Percentiles rank a stretch among this genome's conserved stretches.
These are phyloP conservation scores for Eupithecia tripunctaria DNA, from an alignment of 2,888 invertebrate genomes.

Conservation along the genomic window DNA sequence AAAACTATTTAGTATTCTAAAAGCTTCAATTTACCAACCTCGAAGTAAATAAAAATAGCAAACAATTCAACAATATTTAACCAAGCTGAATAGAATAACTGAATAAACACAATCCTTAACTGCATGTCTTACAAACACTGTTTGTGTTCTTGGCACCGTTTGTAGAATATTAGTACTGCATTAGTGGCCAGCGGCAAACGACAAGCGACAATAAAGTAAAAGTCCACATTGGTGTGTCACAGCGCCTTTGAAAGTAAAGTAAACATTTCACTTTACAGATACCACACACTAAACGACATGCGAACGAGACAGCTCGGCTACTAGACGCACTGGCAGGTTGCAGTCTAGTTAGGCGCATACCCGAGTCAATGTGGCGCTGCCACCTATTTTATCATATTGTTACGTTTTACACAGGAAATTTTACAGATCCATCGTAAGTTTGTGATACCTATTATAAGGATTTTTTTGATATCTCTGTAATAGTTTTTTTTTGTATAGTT, in stretches of 20 bases:
- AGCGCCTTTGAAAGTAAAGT: background rate
- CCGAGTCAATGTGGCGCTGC: no score
- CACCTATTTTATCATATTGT: no score
- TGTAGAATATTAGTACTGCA: background rate
- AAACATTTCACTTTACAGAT: background rate
- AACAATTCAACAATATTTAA: background rate
- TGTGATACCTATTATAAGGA: no score
- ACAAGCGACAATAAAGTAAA: slow-evolving; percentile 1
- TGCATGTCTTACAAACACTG: background rate
- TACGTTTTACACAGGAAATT: no score
- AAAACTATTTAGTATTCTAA: background rate
- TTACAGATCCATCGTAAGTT: no score
- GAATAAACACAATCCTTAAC: background rate
- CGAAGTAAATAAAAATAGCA: background rate
- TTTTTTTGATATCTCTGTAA: no score
- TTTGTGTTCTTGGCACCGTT: background rate
- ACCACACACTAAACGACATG: background rate
- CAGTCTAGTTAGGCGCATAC: no score
- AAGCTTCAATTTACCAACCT: background rate
- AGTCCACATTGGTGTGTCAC: slow-evolving; percentile 5
- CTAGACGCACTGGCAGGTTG: background rate
- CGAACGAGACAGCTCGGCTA: background rate
- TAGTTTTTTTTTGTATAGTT: no score
- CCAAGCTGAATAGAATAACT: background rate
- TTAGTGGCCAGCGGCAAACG: background rate